These are phyloP conservation scores for Malurus leucopterus DNA, from an alignment of 2,797 vertebrate genomes.

Conservation along the genomic window DNA sequence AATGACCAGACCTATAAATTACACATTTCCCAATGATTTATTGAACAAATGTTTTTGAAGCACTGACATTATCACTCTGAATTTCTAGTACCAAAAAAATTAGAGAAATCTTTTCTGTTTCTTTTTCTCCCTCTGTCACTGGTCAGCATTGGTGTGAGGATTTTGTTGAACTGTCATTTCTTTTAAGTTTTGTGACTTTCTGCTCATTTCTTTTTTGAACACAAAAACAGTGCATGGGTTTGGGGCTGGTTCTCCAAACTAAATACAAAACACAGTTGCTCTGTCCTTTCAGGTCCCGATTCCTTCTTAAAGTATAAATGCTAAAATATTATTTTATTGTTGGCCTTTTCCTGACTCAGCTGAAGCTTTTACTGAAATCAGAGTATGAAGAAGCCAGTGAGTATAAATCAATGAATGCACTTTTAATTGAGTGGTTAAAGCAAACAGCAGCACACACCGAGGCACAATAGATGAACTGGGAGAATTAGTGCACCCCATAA, in stretches of 20 bases:
- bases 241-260: background rate
- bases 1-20: background rate
- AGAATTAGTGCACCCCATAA: accelerated
- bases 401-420: background rate
- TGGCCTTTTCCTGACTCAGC: background rate
- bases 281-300: background rate
- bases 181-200: background rate
- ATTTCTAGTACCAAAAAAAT: background rate
- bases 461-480: background rate
- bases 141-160: background rate
- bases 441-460: background rate
- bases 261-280: accelerated
- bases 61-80: background rate
- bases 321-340: background rate
- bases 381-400: background rate
- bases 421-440: background rate
- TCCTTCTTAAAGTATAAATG: background rate
- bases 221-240: background rate
- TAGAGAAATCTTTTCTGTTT: background rate
- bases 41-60: background rate
- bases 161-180: background rate
- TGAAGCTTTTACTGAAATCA: background rate
- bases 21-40: background rate
- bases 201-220: background rate
- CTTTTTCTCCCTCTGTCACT: background rate